These are phyloP conservation scores for Pseudochromis fuscus DNA, from an alignment of 2,797 vertebrate genomes.

Conservation along the genomic window DNA sequence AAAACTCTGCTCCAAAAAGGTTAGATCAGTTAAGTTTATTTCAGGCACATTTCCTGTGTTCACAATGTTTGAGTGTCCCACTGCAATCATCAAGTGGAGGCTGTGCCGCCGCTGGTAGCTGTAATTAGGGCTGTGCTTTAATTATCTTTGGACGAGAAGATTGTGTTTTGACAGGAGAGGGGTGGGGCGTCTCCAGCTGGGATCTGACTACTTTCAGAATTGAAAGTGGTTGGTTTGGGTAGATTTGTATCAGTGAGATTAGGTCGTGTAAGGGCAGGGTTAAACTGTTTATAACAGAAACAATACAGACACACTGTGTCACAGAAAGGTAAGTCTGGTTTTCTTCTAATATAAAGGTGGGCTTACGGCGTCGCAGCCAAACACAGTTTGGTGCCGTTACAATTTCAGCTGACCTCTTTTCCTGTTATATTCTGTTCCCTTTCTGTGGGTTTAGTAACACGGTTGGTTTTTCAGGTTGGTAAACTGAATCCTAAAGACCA, in stretches of 20 bases:
- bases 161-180: slow-evolving; percentile 79
- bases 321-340: slow-evolving; percentile 20
- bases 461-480: slow-evolving; percentile 76
- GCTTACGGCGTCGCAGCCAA: neutral
- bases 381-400: slow-evolving; percentile 6
- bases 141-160: slow-evolving; percentile 80
- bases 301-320: neutral
- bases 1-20: slow-evolving; percentile 23
- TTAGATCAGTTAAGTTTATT: slow-evolving; percentile 60
- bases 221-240: slow-evolving; percentile 58
- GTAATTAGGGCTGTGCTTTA: slow-evolving; percentile 81
- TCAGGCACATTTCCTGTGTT: slow-evolving; percentile 71
- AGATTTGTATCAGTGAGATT: slow-evolving; percentile 53
- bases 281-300: slow-evolving; percentile 41
- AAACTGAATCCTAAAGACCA: slow-evolving; percentile 84
- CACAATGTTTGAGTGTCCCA: slow-evolving; percentile 69
- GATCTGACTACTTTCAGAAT: slow-evolving; percentile 57
- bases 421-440: slow-evolving; percentile 7
- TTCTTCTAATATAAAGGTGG: slow-evolving; percentile 22
- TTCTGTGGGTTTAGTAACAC: slow-evolving; percentile 26
- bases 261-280: slow-evolving; percentile 30
- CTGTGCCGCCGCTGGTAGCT: slow-evolving; percentile 65
- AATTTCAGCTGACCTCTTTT: slow-evolving; percentile 24
- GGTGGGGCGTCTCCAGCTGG: slow-evolving; percentile 67
- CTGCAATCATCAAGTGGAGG: slow-evolving; percentile 67